These are phyloP conservation scores for Dolichomitus sp. DNA, from an alignment of 2,888 invertebrate genomes.

Conservation along the genomic window DNA sequence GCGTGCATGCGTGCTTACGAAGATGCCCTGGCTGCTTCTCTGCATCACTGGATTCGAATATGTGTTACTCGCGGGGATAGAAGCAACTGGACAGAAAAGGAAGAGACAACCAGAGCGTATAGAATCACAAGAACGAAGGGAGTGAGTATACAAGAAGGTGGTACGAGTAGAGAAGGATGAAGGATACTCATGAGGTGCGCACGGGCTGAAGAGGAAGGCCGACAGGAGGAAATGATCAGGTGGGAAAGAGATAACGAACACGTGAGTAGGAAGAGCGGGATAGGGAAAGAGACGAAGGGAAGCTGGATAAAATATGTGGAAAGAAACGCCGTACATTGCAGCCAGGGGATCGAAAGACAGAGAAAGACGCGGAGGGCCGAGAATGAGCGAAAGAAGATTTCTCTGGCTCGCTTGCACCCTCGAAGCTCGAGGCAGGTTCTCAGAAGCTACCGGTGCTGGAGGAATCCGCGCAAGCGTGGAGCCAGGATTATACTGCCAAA, in stretches of 20 bases:
- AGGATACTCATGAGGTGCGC: constrained; percentile 40
- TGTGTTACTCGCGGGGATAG: constrained; percentile 35
- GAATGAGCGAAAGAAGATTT: constrained; percentile 65
- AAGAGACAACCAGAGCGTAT: constrained; percentile 23
- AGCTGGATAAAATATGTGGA: constrained; percentile 64
- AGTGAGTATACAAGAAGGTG: constrained; percentile 39
- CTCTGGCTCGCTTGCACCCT: constrained; percentile 63
- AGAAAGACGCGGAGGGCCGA: constrained; percentile 52
- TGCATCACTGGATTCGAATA: constrained; percentile 43
- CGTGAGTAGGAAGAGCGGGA: constrained; percentile 37
- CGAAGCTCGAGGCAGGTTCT: constrained; percentile 84
- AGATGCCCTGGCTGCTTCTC: constrained; percentile 21
- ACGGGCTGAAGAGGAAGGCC: constrained; percentile 45
- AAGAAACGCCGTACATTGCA: constrained; percentile 65
- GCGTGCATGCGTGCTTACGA: constrained; percentile 21
- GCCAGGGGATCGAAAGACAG: constrained; percentile 61
- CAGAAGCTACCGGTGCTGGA: constrained; percentile 85
- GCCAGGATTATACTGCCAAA: constrained; percentile 85
- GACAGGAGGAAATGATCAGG: constrained; percentile 61
- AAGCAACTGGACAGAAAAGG: constrained; percentile 28
- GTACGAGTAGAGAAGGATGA: constrained; percentile 34
- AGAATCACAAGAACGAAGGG: constrained; percentile 17
- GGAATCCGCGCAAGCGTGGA: constrained; percentile 80
- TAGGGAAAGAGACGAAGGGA: constrained; percentile 54
- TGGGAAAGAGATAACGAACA: constrained; percentile 35